Evolutionary conservation across 53 echinoderm and acorn worm species (phyloP).

Genomic region (Echinometra lucunter): DNA sequence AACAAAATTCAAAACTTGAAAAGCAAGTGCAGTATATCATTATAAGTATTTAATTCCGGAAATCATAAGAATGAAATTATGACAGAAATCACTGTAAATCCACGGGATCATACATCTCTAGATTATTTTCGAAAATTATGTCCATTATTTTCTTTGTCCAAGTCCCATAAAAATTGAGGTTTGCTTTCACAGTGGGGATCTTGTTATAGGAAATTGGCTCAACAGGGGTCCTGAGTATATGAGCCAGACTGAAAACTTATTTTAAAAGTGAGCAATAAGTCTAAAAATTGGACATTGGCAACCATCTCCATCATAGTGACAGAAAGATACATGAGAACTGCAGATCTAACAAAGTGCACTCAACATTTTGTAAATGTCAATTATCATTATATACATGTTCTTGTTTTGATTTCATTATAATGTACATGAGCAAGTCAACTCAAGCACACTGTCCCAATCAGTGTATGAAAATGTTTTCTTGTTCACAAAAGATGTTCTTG

Average conservation of each 20-base stretch:
- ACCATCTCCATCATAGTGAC: background rate
- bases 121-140: background rate
- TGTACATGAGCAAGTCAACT: background rate
- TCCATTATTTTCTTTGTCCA: constrained; percentile 25
- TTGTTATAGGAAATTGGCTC: constrained; percentile 63
- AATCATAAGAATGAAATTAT: background rate
- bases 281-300: constrained; percentile 10
- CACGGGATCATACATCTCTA: background rate
- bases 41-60: background rate
- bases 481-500: too few relatives aligned
- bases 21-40: background rate
- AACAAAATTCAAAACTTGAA: too few relatives aligned
- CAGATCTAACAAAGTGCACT: background rate
- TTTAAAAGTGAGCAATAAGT: constrained; percentile 2
- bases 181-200: constrained; percentile 27
- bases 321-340: background rate
- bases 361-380: background rate
- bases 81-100: background rate
- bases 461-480: too few relatives aligned
- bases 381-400: background rate
- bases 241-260: background rate
- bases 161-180: constrained; percentile 44
- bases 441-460: background rate
- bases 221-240: constrained; percentile 18
- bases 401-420: background rate